Conservation (phyloP, 1,140 invertebrate species). For the Elysia chlorotica region DNA sequence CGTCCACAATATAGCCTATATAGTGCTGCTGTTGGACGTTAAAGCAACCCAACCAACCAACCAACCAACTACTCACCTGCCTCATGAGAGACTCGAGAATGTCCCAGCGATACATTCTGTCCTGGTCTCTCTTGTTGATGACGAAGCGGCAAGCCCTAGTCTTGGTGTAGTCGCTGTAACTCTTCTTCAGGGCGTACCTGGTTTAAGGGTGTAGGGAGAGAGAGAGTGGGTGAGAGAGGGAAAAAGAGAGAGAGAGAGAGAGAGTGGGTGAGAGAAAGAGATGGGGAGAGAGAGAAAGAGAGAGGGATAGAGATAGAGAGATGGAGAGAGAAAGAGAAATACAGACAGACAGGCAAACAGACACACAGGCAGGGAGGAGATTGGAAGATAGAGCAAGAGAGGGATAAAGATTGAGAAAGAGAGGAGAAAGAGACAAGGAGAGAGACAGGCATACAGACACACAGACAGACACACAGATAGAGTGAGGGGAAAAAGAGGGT, state of each 20-base stretch:
- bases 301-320: neutral
- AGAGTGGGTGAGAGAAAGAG: neutral
- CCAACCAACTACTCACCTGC: too few species aligned
- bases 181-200: neutral
- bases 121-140: neutral
- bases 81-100: neutral
- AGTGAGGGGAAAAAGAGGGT: neutral
- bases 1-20: too few species aligned
- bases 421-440: neutral
- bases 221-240: neutral
- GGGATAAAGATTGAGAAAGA: neutral
- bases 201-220: too few species aligned
- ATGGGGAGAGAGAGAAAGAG: neutral
- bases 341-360: neutral
- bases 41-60: too few species aligned
- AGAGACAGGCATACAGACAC: neutral
- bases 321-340: neutral
- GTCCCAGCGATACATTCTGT: neutral
- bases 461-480: neutral
- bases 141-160: neutral
- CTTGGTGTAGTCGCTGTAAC: neutral
- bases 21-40: too few species aligned
- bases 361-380: neutral
- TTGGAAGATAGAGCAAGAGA: neutral
- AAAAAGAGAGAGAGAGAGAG: neutral